Evolutionary conservation across 1,140 invertebrate genomes (phyloP).

Genomic region (Drosophila busckii): DNA sequence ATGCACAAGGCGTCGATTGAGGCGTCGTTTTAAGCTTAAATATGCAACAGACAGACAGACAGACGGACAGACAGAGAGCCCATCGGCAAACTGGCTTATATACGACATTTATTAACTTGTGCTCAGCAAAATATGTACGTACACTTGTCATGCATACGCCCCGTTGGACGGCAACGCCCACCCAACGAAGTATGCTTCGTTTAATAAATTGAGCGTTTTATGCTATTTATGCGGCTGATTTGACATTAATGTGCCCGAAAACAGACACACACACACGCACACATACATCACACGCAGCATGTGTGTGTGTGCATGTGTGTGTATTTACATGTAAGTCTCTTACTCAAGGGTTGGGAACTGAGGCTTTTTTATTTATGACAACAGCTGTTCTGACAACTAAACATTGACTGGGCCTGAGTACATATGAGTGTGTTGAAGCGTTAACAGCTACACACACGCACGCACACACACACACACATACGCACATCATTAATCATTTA

Average conservation of each 20-base stretch:
- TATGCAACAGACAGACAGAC: slow-evolving; percentile 26
- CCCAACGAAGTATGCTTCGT: slow-evolving; percentile 45
- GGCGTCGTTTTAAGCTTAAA: slow-evolving; percentile 30
- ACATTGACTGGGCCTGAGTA: slow-evolving; percentile 8
- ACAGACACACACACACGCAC: slow-evolving; percentile 11
- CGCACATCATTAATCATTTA: slow-evolving; percentile 77
- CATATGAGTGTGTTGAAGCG: slow-evolving; percentile 43
- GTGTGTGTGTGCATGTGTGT: slow-evolving; percentile 33
- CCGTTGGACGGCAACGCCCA: slow-evolving; percentile 39
- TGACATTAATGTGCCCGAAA: slow-evolving; percentile 77
- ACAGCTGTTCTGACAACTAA: slow-evolving; percentile 63
- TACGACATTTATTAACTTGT: slow-evolving; percentile 64
- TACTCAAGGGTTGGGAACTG: too few species aligned
- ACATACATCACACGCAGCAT: slow-evolving; percentile 48
- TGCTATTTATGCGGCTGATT: slow-evolving; percentile 78
- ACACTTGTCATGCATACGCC: slow-evolving; percentile 56
- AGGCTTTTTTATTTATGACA: slow-evolving; percentile 75
- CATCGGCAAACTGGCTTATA: slow-evolving; percentile 1
- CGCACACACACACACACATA: slow-evolving; percentile 55
- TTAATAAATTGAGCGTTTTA: slow-evolving; percentile 76
- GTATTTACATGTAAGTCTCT: slow-evolving; percentile 74
- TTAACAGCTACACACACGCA: slow-evolving; percentile 57
- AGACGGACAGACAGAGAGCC: neutral
- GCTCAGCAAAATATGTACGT: too few species aligned
- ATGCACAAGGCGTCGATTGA: slow-evolving; percentile 39